Base-by-base conservation (phyloP, 1,140 invertebrate genomes). In the Teleopsis dalmanni region DNA sequence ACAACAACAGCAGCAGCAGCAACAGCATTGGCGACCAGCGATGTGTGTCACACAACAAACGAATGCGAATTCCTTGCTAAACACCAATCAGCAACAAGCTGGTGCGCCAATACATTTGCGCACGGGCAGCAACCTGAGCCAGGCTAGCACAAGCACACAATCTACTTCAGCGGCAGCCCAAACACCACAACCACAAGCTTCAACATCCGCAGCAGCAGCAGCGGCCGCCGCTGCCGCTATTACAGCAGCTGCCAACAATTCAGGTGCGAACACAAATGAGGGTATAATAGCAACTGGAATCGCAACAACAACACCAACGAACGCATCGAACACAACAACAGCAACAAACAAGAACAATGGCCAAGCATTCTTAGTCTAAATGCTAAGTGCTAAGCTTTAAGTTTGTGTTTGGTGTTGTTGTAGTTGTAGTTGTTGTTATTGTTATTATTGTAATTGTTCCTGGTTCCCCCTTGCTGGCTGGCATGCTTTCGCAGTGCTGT, bases 281-380 rank as follows among this genome's bases (percentile, higher is more conserved):
- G 46, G 38, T 37, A 41, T 29, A 35, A 46, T 21, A 33, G 38
- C 38, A 16, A 48, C 36, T 29, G 29, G 22, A 27, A 48, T 36
- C 37, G 29, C 26, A n/a, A 27, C 37, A 53, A 26, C 60, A 60
- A 14, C 57, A 52, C 9, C 54, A 54, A 11, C 57, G 50, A n/a
- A 53, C 50, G 5, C 49, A 14, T 10, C 31, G 25, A 21, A 51
- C 38, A 34, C 55, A 36, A 34, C 52, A 48, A 49, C 60, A 50
- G 47, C 51, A 61, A 53, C 52, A 49, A 50, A 50, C 31, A 53
- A 53, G 31, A 52, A 52, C 41, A 54, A 51, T 51, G 56, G 63
- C 2, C 64, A 64, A 52, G 64, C 64, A 27, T 67, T 67, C 54
- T 59, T 67, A 49, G 64, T 67, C 33, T 67, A 67, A 66, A 53